These are phyloP conservation scores for Styela clava DNA, from an alignment of 23 tunicate species.

Conservation along the genomic window DNA sequence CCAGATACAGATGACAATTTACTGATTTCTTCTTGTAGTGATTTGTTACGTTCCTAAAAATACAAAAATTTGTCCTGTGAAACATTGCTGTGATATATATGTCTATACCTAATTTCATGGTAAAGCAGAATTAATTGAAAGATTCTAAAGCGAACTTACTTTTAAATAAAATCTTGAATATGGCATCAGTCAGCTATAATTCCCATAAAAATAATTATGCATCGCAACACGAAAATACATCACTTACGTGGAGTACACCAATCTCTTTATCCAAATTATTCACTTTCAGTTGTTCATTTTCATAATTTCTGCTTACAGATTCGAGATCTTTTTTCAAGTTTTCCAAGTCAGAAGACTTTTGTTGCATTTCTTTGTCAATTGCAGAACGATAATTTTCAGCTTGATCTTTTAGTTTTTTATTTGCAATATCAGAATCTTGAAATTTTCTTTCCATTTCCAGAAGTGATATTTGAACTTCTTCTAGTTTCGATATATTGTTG, in stretches of 20 bases:
- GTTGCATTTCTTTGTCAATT: neutral
- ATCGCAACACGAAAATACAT: no score
- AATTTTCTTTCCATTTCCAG: neutral
- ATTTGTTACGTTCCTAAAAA: neutral
- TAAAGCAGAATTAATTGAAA: no score
- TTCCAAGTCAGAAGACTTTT: neutral
- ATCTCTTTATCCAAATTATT: neutral
- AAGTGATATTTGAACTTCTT: neutral
- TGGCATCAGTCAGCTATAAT: no score
- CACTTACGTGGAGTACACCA: no score
- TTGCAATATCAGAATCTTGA: constrained; percentile 1
- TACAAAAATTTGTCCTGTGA: no score
- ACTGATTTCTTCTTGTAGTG: neutral
- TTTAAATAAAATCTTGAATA: no score
- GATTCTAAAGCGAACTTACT: no score
- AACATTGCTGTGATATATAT: no score
- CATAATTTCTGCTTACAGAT: neutral
- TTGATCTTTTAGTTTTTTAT: neutral
- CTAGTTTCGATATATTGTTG: constrained; percentile 3
- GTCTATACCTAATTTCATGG: no score
- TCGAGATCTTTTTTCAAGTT: neutral
- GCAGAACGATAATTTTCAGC: neutral
- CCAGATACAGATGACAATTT: neutral
- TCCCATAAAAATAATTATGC: no score
- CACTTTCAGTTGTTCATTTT: neutral